phyloP scores from a whole-genome alignment of 2,797 vertebrate genomes.

The Phataginus tetradactyla region DNA sequence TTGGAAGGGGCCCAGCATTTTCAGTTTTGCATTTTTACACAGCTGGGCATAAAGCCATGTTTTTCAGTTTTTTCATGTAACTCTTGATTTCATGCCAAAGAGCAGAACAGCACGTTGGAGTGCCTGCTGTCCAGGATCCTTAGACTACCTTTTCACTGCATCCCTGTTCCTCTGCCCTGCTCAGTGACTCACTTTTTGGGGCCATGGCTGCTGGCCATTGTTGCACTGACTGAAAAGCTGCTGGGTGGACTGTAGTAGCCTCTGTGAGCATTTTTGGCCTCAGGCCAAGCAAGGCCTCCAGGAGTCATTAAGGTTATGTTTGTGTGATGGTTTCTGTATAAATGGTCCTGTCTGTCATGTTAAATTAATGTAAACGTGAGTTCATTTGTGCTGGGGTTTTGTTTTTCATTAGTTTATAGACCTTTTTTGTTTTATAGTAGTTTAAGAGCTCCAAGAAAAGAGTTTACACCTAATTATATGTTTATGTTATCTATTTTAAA shows the following conservation, averaged over 20 bases:
- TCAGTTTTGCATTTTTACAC: neutral
- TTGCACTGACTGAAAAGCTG: neutral
- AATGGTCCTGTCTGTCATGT: rapidly evolving
- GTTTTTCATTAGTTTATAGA: neutral
- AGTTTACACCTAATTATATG: neutral
- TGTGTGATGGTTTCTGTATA: neutral
- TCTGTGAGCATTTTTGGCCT: neutral
- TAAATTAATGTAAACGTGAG: neutral
- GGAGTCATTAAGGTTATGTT: neutral
- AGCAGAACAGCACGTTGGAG: neutral
- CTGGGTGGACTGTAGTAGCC: neutral
- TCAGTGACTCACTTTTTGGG: neutral
- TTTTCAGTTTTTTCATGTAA: neutral
- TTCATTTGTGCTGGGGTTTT: neutral
- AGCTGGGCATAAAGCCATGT: too few species aligned
- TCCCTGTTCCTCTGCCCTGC: neutral
- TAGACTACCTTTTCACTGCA: too few species aligned
- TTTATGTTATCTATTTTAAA: neutral
- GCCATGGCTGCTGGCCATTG: neutral
- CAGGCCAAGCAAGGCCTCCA: neutral
- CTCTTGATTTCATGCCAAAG: neutral
- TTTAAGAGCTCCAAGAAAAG: neutral
- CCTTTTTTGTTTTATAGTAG: neutral
- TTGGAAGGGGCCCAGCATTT: neutral
- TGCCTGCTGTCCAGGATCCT: neutral